Evolutionary conservation across 2,888 invertebrate genomes (phyloP).

Genomic region (Allolobophora icterica): DNA sequence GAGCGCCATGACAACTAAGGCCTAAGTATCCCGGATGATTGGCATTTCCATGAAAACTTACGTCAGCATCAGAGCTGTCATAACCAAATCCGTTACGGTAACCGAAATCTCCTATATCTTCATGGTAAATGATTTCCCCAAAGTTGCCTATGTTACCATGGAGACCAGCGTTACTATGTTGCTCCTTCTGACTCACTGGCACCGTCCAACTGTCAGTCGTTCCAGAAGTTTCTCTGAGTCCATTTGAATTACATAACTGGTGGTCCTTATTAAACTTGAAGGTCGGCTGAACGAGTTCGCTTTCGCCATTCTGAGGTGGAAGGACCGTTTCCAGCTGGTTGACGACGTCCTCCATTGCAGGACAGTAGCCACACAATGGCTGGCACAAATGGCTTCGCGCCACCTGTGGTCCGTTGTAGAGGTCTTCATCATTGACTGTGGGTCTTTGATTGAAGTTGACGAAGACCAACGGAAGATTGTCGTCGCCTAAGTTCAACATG

Average conservation of each 20-base stretch:
- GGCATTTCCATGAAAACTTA: neutral
- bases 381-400: neutral
- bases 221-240: neutral
- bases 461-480: too few relatives aligned
- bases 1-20: neutral
- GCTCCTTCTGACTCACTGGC: neutral
- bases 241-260: neutral
- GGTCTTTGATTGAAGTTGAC: neutral
- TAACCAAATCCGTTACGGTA: neutral
- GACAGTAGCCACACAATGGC: neutral
- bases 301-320: neutral
- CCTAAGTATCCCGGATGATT: neutral
- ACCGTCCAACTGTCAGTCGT: neutral
- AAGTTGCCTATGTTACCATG: neutral
- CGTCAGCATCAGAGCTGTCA: neutral
- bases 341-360: neutral
- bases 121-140: neutral
- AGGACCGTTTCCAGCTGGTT: conserved; percentile 22
- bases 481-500: too few relatives aligned
- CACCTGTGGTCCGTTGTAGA: neutral
- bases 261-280: neutral
- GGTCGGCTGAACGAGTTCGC: neutral
- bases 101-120: neutral
- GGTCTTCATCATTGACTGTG: neutral
- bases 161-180: neutral